A percentile compares a stretch with the other conserved stretches of the same genome.
Evolutionary conservation across 2,888 invertebrate genomes (phyloP).

Genomic region (Palloptera scutellata): DNA sequence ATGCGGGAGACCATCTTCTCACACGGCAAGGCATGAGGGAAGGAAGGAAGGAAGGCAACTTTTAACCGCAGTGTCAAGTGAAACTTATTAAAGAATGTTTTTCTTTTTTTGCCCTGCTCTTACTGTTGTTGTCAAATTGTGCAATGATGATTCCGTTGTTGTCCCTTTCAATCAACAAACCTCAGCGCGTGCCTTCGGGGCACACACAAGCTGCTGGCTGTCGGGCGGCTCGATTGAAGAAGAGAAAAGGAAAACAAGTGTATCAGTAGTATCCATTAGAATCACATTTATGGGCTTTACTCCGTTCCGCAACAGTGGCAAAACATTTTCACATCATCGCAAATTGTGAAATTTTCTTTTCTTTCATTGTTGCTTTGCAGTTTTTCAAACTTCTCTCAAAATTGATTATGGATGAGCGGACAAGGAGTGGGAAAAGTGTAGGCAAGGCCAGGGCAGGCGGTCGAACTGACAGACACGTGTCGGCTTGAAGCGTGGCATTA

Average conservation of each 20-base stretch:
- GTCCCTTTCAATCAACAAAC: constrained; percentile 31
- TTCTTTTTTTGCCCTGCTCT: constrained; percentile 8
- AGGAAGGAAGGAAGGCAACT: constrained; percentile 25
- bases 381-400: constrained; percentile 27
- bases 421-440: background rate
- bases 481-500: constrained; percentile 37
- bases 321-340: constrained; percentile 10
- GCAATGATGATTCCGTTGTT: constrained; percentile 17
- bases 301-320: constrained; percentile 43
- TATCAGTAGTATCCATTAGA: constrained; percentile 46
- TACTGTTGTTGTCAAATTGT: background rate
- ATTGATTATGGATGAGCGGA: constrained; percentile 33
- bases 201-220: constrained; percentile 21
- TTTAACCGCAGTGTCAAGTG: constrained; percentile 14
- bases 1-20: no score
- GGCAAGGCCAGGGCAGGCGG: constrained; percentile 7
- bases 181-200: constrained; percentile 23
- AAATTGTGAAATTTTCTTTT: background rate
- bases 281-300: constrained; percentile 22
- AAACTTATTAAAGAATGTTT: no score
- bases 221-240: background rate
- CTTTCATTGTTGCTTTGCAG: constrained; percentile 4
- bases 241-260: constrained; percentile 44
- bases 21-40: no score
- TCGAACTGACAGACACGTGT: constrained; percentile 35